Base-by-base conservation (phyloP, 2,888 invertebrate species). In the Ormyrus labotus region DNA sequence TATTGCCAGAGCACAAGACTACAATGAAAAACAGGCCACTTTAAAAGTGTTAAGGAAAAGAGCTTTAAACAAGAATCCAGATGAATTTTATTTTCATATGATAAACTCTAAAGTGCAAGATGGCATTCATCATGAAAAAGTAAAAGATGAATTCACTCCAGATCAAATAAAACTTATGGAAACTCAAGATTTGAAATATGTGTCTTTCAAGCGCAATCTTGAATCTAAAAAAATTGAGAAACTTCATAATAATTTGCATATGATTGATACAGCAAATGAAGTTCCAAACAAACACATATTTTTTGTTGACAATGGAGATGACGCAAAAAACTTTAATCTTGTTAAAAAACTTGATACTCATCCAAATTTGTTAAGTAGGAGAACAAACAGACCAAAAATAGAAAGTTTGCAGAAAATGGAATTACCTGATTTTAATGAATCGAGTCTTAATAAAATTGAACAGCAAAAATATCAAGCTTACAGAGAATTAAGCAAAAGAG, bases 61-160 rank as follows among this genome's bases (percentile, higher is more conserved):
- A 80, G 98, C 98, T 0, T 91, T 97, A 45, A 96, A 98, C 88
- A 96, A 95, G 90, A 99, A 99, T 92, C 98, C 98, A 0, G 99
- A 99, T 94, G 99, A 99, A 91, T 99, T 99, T 92, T 97, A 99
- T 90, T 97, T 97, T 92, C 98, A 98, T 89, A 99, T 99, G 99
- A 94, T 98, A 78, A 97, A 97, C 89, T 96, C 98, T 0, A 94
- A 95, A 90, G 91, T 96, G 0, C 90, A 92, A 82, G 92, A 92
- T 84, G 93, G 93, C 0, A 83, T 88, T 86, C 94, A 94, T 88
- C 95, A 96, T 86, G 91, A 94, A 57, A 92, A 93, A 82, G 91
- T 93, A 47, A 94, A 95, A 81, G 93, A 93, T 53, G 94, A 95
- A 86, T 95, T 96, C 84, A 95, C 95, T 1, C 93, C 95, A 0